Conservation (phyloP, 2,113 vertebrate genomes). For the Meleagris gallopavo region DNA sequence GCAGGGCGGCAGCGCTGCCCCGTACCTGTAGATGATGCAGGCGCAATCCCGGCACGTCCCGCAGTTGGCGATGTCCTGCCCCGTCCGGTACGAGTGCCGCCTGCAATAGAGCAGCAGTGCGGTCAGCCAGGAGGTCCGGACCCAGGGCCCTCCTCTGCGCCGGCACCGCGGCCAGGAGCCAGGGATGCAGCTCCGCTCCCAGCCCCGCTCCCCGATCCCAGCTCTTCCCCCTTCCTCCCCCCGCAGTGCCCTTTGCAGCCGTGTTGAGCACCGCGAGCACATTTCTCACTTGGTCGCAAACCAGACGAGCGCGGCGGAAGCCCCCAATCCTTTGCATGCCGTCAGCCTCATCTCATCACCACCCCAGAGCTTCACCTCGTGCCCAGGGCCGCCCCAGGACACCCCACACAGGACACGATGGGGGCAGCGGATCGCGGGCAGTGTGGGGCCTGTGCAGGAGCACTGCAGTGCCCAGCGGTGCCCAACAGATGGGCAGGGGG, state of each 20-base stretch:
- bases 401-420: fast-evolving
- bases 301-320: neutral
- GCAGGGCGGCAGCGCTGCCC: neutral
- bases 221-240: neutral
- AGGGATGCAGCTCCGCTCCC: neutral
- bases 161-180: neutral
- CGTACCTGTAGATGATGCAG: slow-evolving; percentile 91
- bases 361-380: neutral
- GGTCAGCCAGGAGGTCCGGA: neutral
- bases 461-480: neutral
- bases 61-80: slow-evolving; percentile 90
- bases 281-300: neutral
- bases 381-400: neutral
- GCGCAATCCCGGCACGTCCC: slow-evolving; percentile 90
- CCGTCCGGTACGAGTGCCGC: slow-evolving; percentile 86
- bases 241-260: neutral
- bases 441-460: fast-evolving
- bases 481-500: neutral
- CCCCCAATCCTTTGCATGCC: fast-evolving
- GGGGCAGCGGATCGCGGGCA: neutral
- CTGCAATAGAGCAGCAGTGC: slow-evolving; percentile 66
- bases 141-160: neutral
- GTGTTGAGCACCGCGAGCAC: fast-evolving
- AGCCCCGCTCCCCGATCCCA: neutral
- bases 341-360: neutral